phyloP scores from a whole-genome alignment of 2,888 invertebrate genomes.

The Hoplodrina blanda region DNA sequence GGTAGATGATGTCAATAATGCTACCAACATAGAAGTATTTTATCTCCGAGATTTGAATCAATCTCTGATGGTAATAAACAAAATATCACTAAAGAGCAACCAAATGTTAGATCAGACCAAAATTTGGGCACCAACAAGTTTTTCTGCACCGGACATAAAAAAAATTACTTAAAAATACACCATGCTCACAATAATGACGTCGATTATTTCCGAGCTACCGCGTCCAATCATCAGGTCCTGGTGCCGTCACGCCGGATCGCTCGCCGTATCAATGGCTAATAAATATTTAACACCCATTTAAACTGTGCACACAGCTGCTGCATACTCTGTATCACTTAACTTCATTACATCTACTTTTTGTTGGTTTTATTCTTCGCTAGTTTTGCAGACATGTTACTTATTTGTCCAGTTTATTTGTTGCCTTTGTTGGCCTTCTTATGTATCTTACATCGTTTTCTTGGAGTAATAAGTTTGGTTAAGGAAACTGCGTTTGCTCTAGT shows the following conservation, averaged over 20 bases:
- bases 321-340: conserved; percentile 42
- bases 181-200: conserved; percentile 27
- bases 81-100: not conserved
- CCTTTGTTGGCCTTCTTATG: not conserved
- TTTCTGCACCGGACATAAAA: conserved; percentile 14
- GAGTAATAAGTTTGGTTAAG: not conserved
- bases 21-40: conserved; percentile 1
- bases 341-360: conserved; percentile 34
- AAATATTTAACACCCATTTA: conserved; percentile 60
- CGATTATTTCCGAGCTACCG: conserved; percentile 67
- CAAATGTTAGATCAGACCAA: not conserved
- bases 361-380: conserved; percentile 20
- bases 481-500: not conserved
- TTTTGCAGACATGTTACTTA: conserved; percentile 6
- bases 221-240: conserved; percentile 70
- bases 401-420: conserved; percentile 1
- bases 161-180: conserved; percentile 9
- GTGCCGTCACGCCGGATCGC: conserved; percentile 49
- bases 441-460: not conserved
- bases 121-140: not conserved
- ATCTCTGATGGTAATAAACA: not conserved
- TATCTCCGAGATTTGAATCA: not conserved
- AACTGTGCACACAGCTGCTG: conserved; percentile 51
- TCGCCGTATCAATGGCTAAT: conserved; percentile 55
- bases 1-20: conserved; percentile 21